These are phyloP conservation scores for Phoeniculus purpureus DNA, from an alignment of 2,797 vertebrate species.

Conservation along the genomic window DNA sequence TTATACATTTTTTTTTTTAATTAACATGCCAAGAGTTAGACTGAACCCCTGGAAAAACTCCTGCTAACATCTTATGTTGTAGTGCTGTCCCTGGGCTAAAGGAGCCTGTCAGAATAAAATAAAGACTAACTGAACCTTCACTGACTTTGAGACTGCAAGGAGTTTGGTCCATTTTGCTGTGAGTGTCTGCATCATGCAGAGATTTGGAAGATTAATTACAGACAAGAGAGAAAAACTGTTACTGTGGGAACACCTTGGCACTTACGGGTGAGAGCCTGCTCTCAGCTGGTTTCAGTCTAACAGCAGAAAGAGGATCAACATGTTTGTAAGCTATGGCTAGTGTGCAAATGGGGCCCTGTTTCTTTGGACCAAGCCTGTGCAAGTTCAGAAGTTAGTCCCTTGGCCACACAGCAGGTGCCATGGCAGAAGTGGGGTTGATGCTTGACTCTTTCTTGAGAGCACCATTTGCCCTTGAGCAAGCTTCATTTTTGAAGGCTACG, in stretches of 20 bases:
- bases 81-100: slow-evolving; percentile 45
- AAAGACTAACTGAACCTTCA: slow-evolving; percentile 44
- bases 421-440: not conserved
- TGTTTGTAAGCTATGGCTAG: not conserved
- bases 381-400: not conserved
- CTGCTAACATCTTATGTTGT: not conserved
- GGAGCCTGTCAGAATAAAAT: slow-evolving; percentile 45
- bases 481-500: not conserved
- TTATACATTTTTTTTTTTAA: not conserved
- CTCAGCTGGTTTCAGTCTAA: not conserved
- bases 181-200: not conserved
- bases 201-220: slow-evolving; percentile 28
- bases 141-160: slow-evolving; percentile 35
- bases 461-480: not conserved
- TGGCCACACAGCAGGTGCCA: not conserved
- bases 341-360: not conserved
- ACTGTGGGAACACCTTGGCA: not conserved
- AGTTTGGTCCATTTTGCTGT: slow-evolving; percentile 15
- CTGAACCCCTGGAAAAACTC: not conserved
- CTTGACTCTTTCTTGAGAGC: not conserved
- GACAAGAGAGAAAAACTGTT: not conserved
- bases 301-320: not conserved
- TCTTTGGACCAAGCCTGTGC: not conserved
- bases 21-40: not conserved
- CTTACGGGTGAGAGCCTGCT: not conserved